phyloP scores from a whole-genome alignment of 2,888 invertebrate species.

The Cryptocephalus primarius region DNA sequence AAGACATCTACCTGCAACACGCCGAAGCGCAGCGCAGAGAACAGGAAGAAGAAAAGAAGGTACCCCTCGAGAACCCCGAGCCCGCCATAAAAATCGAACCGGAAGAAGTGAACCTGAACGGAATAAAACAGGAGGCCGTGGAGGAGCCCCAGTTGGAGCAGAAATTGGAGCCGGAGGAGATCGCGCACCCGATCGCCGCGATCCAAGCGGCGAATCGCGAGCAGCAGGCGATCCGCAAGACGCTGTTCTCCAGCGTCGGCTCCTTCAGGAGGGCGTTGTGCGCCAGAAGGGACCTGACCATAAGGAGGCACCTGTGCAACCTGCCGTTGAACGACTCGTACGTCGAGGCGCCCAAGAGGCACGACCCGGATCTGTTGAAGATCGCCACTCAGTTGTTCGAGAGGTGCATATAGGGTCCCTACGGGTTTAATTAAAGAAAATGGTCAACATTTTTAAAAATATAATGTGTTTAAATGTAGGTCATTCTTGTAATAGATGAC shows the following conservation, averaged over 20 bases:
- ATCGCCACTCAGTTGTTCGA: conserved; percentile 32
- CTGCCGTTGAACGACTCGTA: conserved; percentile 50
- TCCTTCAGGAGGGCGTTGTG: conserved; percentile 67
- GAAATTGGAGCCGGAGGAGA: conserved; percentile 15
- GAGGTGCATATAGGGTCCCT: conserved; percentile 23
- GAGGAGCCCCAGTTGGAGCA: neutral
- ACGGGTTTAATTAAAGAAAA: neutral
- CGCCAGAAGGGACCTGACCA: conserved; percentile 66
- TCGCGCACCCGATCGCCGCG: conserved; percentile 44
- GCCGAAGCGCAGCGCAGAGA: conserved; percentile 24
- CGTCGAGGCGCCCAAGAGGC: conserved; percentile 33
- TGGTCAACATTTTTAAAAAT: neutral
- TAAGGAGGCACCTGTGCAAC: conserved; percentile 59
- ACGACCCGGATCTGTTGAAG: conserved; percentile 34
- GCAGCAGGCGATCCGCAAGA: conserved; percentile 48
- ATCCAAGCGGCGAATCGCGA: conserved; percentile 52
- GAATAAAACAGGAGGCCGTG: conserved; percentile 15
- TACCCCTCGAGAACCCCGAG: conserved; percentile 3
- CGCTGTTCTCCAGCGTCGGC: conserved; percentile 58
- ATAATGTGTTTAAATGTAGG: neutral
- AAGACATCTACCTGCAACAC: conserved; percentile 35
- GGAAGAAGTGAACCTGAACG: conserved; percentile 12
- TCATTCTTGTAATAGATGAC: conserved; percentile 39
- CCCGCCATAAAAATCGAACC: conserved; percentile 14
- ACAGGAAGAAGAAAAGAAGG: conserved; percentile 15